These are phyloP conservation scores for Notothenia coriiceps DNA, from an alignment of 2,113 vertebrate genomes.

Conservation along the genomic window DNA sequence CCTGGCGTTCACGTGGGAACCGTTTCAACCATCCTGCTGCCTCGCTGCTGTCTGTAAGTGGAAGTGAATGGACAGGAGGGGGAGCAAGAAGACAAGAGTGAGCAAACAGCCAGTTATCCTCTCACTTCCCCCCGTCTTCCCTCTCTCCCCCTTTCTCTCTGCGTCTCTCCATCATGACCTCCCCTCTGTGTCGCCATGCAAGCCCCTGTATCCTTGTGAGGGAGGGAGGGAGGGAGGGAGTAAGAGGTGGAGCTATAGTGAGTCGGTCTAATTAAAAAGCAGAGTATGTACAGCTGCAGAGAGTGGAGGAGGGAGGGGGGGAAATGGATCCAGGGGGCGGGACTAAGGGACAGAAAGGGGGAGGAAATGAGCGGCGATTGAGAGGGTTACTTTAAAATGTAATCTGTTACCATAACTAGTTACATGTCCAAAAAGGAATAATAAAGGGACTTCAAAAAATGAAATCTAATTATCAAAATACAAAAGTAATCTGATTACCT, in stretches of 20 bases:
- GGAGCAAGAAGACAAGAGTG: conserved; percentile 77
- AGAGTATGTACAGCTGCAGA: conserved; percentile 83
- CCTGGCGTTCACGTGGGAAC: conserved; percentile 78
- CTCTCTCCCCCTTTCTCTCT: conserved; percentile 58
- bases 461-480: too few species aligned
- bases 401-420: too few species aligned
- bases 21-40: conserved; percentile 72
- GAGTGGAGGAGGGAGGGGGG: conserved; percentile 61
- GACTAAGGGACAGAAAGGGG: conserved; percentile 41
- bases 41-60: conserved; percentile 74
- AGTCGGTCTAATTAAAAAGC: conserved; percentile 85
- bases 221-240: conserved; percentile 17
- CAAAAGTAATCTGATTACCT: too few species aligned
- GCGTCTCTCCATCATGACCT: conserved; percentile 77
- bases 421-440: too few species aligned
- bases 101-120: conserved; percentile 80
- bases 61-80: conserved; percentile 77
- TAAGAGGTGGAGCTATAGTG: conserved; percentile 72
- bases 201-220: conserved; percentile 71
- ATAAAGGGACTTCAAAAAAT: too few species aligned
- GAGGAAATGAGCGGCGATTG: conserved; percentile 48
- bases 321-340: conserved; percentile 65
- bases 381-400: conserved; percentile 2
- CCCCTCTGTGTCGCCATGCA: conserved; percentile 70
- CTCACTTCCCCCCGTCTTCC: conserved; percentile 62